Percentiles rank a stretch among this genome's conserved stretches.
Evolutionary conservation across 2,888 invertebrate species (phyloP).

Genomic region (Cheilosia scutellata): DNA sequence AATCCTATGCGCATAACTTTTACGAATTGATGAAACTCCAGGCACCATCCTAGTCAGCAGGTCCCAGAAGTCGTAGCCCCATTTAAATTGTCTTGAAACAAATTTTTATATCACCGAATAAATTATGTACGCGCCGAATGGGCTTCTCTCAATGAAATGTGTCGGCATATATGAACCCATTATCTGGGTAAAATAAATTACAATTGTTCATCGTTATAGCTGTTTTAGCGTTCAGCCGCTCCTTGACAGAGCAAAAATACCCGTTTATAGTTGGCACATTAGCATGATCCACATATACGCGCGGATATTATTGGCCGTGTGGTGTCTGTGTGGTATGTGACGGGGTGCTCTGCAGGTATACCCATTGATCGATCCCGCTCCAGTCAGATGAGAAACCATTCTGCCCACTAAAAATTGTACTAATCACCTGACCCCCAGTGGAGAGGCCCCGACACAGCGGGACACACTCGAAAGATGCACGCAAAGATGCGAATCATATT

Average conservation of each 20-base stretch:
- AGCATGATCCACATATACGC: slow-evolving; percentile 55
- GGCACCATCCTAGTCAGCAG: not conserved
- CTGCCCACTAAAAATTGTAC: slow-evolving; percentile 72
- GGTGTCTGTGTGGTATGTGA: slow-evolving; percentile 30
- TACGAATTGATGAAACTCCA: slow-evolving; percentile 28
- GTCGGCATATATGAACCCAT: slow-evolving; percentile 40
- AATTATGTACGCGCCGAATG: slow-evolving; percentile 52
- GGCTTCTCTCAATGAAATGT: slow-evolving; percentile 61
- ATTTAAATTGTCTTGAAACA: slow-evolving; percentile 23
- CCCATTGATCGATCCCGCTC: slow-evolving; percentile 65
- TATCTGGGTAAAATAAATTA: slow-evolving; percentile 38
- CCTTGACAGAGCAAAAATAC: slow-evolving; percentile 12
- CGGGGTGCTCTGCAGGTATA: slow-evolving; percentile 22
- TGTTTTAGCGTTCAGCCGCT: slow-evolving; percentile 22
- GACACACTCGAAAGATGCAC: slow-evolving; percentile 60
- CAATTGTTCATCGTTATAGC: slow-evolving; percentile 56
- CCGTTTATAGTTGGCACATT: slow-evolving; percentile 71
- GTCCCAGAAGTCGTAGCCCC: not conserved
- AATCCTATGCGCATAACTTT: slow-evolving; percentile 30
- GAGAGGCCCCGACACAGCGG: slow-evolving; percentile 69
- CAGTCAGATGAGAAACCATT: slow-evolving; percentile 64
- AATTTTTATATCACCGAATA: slow-evolving; percentile 56
- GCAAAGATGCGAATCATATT: slow-evolving; percentile 67
- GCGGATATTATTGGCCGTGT: not conserved
- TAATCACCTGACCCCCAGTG: slow-evolving; percentile 75